Base-by-base conservation (phyloP, 1,140 invertebrate genomes). In the Bombus huntii region DNA sequence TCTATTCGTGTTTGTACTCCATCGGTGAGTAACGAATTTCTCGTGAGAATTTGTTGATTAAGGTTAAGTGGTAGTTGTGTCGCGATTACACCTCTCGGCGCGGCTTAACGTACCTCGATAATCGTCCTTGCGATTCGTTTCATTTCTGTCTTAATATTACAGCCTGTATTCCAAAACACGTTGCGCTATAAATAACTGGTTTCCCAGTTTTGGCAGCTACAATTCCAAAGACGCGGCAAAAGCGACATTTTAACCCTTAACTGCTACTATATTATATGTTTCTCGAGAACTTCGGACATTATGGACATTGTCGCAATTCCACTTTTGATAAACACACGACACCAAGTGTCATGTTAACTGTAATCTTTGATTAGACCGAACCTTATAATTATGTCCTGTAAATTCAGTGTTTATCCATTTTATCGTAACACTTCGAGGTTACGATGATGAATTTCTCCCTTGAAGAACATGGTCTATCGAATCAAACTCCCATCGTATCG, bases 21-120 rank as follows among this genome's bases (percentile, higher is more conserved):
- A 65, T 31, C 62, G 71, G 88, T 89, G 59, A 78, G 83, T 77
- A 44, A 68, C 42, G 44, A 37, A 34, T 37, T 65, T 37, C 2
- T 34, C 57, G 28, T 59, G 28, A 13, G 18, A 66, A 31, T 77
- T 62, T 62, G 39, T 47, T 31, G 62, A 9, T 68, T 78, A 31
- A 53, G 18, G 18, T 53, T 53, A 53, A 53, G 47, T 53, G 47
- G 18, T 47, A 47, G 47, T 18, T 47, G 5, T 53, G 47, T 53
- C 47, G 47, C 47, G 47, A 22, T 53, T 53, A 53, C 6, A 53
- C 18, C 47, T 18, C 5, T 53, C 47, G 18, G 47, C 47, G 18
- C 15, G 47, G 18, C 1, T 53, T 8, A 53, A 53, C 47, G 47
- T 53, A 53, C 1, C 47, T 53, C 6, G 18, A 53, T 34, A 37